These are phyloP conservation scores for Scomber colias DNA, from an alignment of 2,113 vertebrate genomes.

Conservation along the genomic window DNA sequence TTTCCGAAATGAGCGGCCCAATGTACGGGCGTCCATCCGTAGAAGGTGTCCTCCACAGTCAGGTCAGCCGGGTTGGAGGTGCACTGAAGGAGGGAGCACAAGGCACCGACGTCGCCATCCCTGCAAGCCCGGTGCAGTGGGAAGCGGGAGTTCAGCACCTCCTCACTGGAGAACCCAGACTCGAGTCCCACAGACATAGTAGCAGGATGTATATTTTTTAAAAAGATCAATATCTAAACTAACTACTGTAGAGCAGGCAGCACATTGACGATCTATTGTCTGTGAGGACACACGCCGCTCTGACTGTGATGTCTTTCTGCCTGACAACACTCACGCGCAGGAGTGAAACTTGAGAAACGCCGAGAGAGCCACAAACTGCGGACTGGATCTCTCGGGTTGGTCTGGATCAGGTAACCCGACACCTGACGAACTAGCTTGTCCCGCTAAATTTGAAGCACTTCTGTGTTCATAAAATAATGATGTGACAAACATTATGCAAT, in stretches of 20 bases:
- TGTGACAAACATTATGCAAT: too few species aligned
- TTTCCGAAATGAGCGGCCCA: constrained; percentile 98
- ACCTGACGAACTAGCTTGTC: too few species aligned
- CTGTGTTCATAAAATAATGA: too few species aligned
- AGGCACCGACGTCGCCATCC: constrained; percentile 91
- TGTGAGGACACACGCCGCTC: constrained; percentile 55
- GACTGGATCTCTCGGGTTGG: constrained; percentile 24
- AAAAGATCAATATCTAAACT: background rate
- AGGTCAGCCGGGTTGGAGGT: constrained; percentile 84
- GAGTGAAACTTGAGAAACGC: constrained; percentile 57
- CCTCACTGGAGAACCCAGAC: constrained; percentile 96
- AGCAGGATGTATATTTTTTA: background rate
- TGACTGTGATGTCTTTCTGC: constrained; percentile 63
- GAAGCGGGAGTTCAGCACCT: constrained; percentile 93
- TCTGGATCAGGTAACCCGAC: background rate
- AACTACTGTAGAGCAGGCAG: background rate
- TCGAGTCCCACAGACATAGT: constrained; percentile 86
- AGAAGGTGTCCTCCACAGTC: constrained; percentile 93
- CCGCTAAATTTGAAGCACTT: too few species aligned
- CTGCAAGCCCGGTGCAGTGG: constrained; percentile 97
- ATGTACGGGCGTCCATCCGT: constrained; percentile 97
- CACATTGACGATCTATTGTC: background rate
- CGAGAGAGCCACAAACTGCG: constrained; percentile 38
- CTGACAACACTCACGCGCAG: constrained; percentile 74
- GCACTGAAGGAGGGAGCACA: constrained; percentile 89